Conservation (phyloP, 2,888 invertebrate genomes). For the Colletes collaris region DNA sequence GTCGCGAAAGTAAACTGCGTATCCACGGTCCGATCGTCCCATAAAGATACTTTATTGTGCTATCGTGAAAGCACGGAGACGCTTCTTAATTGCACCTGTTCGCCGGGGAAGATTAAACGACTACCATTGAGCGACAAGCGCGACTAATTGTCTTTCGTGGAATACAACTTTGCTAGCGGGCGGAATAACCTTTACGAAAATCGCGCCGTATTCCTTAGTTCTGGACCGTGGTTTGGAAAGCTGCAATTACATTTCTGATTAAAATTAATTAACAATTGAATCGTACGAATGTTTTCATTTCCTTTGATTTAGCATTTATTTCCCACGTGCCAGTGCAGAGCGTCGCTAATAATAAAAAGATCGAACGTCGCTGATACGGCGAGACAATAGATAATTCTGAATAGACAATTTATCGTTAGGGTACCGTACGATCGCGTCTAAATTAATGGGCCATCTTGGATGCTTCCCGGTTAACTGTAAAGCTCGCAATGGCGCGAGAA, state of each 20-base stretch:
- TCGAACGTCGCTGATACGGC: no score
- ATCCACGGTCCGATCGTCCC: conserved; percentile 22
- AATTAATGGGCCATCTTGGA: conserved; percentile 27
- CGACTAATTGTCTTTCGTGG: conserved; percentile 25
- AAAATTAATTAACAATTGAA: no score
- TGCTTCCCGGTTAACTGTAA: conserved; percentile 14
- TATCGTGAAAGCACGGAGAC: conserved; percentile 21
- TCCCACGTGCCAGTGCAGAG: no score
- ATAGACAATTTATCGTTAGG: neutral
- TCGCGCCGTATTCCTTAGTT: no score
- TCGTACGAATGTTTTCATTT: no score
- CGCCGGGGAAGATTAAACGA: conserved; percentile 10
- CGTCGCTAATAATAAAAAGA: no score
- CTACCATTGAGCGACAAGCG: conserved; percentile 20
- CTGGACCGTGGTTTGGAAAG: no score
- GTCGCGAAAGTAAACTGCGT: conserved; percentile 21
- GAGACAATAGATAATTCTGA: neutral
- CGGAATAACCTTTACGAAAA: no score
- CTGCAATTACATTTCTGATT: no score
- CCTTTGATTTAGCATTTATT: no score
- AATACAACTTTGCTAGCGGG: neutral
- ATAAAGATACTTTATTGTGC: conserved; percentile 10
- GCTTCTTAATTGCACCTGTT: conserved; percentile 22
- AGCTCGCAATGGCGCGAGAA: neutral
- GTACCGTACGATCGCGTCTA: conserved; percentile 1